Evolutionary conservation across 2,113 vertebrate genomes (phyloP).

Genomic region (Platycercus adscitus): DNA sequence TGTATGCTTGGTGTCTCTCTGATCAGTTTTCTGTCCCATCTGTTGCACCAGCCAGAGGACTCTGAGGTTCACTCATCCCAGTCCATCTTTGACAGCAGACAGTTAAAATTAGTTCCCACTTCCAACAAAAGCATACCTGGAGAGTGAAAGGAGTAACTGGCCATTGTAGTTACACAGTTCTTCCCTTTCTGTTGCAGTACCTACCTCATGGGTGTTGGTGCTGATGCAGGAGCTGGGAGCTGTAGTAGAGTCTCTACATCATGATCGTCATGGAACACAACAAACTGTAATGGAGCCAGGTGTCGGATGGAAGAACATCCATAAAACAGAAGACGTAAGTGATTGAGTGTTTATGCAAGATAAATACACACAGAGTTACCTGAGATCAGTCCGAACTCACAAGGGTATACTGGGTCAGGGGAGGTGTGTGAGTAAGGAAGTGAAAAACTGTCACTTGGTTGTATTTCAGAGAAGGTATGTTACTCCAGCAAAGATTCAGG

Average conservation of each 20-base stretch:
- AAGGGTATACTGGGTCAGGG: background rate
- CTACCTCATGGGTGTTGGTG: rapidly evolving
- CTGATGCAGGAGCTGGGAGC: background rate
- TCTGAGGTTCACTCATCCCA: background rate
- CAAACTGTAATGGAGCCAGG: background rate
- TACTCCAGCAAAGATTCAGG: background rate
- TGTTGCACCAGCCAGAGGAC: background rate
- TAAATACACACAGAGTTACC: background rate
- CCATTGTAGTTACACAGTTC: background rate
- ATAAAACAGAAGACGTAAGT: background rate
- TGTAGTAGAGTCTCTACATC: background rate
- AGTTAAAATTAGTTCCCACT: background rate
- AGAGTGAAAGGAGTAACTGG: background rate
- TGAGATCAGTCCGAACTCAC: background rate
- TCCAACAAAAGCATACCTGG: background rate
- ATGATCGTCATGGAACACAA: background rate
- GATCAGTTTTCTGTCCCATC: background rate
- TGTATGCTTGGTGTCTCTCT: background rate
- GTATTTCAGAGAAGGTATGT: background rate
- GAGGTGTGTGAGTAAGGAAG: background rate
- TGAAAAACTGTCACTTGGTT: background rate
- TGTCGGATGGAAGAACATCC: background rate
- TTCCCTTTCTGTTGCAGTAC: background rate
- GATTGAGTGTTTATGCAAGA: background rate
- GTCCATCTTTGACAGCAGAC: background rate